Base-by-base conservation (phyloP, 2,113 vertebrate species). In the Ursus arctos region DNA sequence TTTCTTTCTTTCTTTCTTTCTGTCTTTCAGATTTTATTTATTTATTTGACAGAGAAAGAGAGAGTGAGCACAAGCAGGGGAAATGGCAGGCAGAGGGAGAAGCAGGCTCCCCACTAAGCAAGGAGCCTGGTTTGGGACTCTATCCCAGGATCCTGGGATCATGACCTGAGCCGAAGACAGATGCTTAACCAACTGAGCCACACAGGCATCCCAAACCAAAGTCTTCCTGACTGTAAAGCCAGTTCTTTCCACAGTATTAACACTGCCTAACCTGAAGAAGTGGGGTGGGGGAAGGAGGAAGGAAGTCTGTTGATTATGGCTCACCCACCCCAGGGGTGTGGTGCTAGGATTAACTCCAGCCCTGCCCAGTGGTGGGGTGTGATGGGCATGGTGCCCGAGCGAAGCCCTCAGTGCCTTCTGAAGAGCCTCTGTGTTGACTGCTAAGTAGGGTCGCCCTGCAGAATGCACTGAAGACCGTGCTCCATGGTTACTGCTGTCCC, bases 311-410 rank as follows among this genome's bases (percentile, higher is more conserved):
- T 11, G 67, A n/a, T 43, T 0, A 0, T 3, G 31, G 33, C 59
- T 83, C 6, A 10, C n/a, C 22, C 18, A 19, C 6, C 22, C 43
- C 8, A 31, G 12, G 47, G 14, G 24, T 15, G 0, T 67, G 26
- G 33, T 67, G 9, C 6, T 9, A 21, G 57, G 49, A 82, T 72
- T 55, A 22, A 65, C 5, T 55, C 33, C 80, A 43, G 43, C 43
- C n/a, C 26, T 26, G 4, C 43, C 43, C 19, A 11, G 21, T 67
- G 74, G 28, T 69, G 33, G 22, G 2, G 36, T 51, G 1, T 49
- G 71, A 79, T 0, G 19, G 51, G 7, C 49, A 47, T 36, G 33
- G 31, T 4, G 19, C 16, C 36, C 0, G 1, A 19, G 4, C 2
- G 15, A 36, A 82, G 22, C 61, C 51, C 49, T 11, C 21, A 6